Conservation (phyloP, 2,797 vertebrate species). For the Odontamblyopus rebecca region DNA sequence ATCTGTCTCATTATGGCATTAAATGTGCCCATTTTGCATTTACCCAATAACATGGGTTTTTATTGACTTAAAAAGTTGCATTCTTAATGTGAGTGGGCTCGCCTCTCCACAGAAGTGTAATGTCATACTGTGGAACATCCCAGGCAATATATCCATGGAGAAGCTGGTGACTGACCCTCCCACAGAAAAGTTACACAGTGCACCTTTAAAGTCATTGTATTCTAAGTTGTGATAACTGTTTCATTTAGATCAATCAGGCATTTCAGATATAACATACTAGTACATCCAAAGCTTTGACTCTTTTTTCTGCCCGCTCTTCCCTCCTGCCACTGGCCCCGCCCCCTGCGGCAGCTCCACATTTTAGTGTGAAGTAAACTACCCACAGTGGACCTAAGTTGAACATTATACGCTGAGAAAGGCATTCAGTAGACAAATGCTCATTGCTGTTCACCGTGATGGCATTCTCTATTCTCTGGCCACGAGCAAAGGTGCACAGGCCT, state of each 20-base stretch:
- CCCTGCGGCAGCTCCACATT: conserved; percentile 39
- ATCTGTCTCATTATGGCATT: no score
- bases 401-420: conserved; percentile 64
- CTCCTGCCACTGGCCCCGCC: conserved; percentile 24
- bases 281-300: background rate
- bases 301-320: conserved; percentile 8
- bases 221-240: background rate
- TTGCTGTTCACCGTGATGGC: conserved; percentile 50
- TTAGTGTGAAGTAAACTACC: conserved; percentile 66
- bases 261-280: background rate
- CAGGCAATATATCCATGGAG: no score
- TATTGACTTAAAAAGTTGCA: no score
- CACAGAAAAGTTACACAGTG: no score
- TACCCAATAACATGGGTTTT: no score
- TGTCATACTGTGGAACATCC: no score
- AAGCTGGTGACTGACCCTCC: no score
- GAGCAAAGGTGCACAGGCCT: conserved; percentile 60
- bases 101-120: no score
- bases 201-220: no score
- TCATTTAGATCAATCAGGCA: background rate
- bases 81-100: no score
- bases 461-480: conserved; percentile 32
- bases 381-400: conserved; percentile 62
- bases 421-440: conserved; percentile 69
- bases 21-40: no score